These are phyloP conservation scores for Nephrotoma appendiculata DNA, from an alignment of 2,888 invertebrate species.

Conservation along the genomic window DNA sequence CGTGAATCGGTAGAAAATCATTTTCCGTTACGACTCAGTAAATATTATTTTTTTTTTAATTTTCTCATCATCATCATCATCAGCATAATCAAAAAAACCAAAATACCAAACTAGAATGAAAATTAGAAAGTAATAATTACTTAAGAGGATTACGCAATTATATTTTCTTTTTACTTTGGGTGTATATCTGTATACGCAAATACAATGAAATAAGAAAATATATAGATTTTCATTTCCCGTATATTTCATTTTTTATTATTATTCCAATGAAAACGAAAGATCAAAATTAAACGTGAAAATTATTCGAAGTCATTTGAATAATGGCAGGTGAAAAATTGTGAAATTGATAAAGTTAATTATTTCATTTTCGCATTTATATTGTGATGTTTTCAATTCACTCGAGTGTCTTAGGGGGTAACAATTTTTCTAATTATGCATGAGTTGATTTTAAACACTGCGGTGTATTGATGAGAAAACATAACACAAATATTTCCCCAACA, in stretches of 20 bases:
- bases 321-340: neutral
- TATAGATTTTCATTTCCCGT: neutral
- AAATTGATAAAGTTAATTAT: neutral
- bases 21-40: neutral
- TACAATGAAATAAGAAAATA: neutral
- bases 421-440: too few relatives aligned
- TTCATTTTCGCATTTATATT: neutral
- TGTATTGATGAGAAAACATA: too few relatives aligned
- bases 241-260: neutral
- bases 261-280: neutral
- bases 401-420: too few relatives aligned
- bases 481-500: too few relatives aligned
- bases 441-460: too few relatives aligned
- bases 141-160: neutral
- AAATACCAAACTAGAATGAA: neutral
- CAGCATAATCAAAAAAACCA: neutral
- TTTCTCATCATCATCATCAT: neutral
- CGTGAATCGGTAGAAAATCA: neutral
- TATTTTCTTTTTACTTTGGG: neutral
- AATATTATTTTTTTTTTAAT: neutral
- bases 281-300: neutral
- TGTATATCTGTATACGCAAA: neutral
- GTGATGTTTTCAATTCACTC: too few relatives aligned
- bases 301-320: neutral
- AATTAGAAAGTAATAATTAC: neutral